phyloP scores from a whole-genome alignment of 2,888 invertebrate genomes.

The Isotomurus palustris region DNA sequence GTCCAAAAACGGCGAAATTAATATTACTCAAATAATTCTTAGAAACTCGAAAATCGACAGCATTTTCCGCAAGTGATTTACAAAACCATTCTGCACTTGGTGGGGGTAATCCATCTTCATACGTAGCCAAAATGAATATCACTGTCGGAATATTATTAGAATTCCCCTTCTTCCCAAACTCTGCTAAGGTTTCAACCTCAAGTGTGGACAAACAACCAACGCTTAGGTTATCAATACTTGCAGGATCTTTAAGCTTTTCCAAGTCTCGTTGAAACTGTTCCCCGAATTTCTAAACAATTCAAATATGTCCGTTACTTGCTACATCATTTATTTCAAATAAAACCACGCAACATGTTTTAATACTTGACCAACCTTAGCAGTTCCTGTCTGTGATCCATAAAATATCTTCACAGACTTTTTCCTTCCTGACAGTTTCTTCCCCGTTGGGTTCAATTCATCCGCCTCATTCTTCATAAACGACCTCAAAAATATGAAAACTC shows the following conservation, averaged over 20 bases:
- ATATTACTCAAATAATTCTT: constrained; percentile 52
- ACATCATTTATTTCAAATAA: not conserved
- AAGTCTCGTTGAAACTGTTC: constrained; percentile 20
- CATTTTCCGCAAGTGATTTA: constrained; percentile 55
- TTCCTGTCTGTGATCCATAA: constrained; percentile 48
- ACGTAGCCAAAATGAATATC: constrained; percentile 56
- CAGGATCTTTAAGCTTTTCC: constrained; percentile 12
- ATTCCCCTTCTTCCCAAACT: constrained; percentile 17
- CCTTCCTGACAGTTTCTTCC: constrained; percentile 1
- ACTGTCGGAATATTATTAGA: constrained; percentile 14
- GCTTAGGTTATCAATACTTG: not conserved
- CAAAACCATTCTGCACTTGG: constrained; percentile 54
- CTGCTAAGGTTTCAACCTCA: constrained; percentile 34
- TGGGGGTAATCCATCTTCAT: constrained; percentile 55
- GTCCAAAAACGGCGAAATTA: constrained; percentile 54
- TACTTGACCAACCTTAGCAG: constrained; percentile 44
- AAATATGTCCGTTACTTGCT: not conserved
- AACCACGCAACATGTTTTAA: not conserved
- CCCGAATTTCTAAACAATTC: constrained; percentile 29
- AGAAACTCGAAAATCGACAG: constrained; percentile 55
- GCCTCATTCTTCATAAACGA: not conserved
- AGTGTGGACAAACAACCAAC: constrained; percentile 17
- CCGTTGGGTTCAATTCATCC: constrained; percentile 4
- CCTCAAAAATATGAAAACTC: constrained; percentile 21
- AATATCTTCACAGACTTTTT: constrained; percentile 43